Percentiles rank a stretch among this genome's conserved stretches.
Conservation (phyloP, 2,113 vertebrate genomes). For the Hydrolagus affinis region DNA sequence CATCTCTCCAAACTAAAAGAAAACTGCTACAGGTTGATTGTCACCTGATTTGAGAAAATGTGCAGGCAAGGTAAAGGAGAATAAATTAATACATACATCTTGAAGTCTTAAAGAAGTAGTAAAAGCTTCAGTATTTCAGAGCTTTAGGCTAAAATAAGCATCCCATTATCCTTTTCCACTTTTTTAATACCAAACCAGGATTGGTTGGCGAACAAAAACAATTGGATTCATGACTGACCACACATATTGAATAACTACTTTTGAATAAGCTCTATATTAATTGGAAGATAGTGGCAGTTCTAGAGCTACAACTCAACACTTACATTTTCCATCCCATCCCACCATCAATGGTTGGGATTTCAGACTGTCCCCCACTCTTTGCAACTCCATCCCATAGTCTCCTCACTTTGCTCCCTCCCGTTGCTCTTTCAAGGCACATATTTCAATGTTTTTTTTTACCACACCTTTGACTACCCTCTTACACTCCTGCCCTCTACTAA, state of each 20-base stretch:
- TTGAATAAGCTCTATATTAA: background rate
- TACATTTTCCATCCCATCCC: slow-evolving; percentile 33
- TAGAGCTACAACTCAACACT: slow-evolving; percentile 33
- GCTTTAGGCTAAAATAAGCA: background rate
- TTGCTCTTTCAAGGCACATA: too few relatives aligned
- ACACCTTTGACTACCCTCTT: too few relatives aligned
- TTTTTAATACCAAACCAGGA: background rate
- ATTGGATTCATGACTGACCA: background rate
- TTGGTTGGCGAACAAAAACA: background rate
- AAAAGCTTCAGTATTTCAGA: background rate
- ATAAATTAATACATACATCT: background rate
- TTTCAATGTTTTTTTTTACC: too few relatives aligned
- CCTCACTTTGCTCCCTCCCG: too few relatives aligned
- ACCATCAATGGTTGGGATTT: too few relatives aligned
- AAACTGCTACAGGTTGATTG: background rate
- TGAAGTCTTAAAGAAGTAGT: background rate
- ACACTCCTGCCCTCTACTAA: too few relatives aligned
- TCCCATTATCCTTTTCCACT: background rate
- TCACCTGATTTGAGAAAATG: background rate
- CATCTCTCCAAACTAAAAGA: background rate
- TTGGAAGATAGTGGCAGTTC: background rate
- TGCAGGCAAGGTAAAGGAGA: background rate
- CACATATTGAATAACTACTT: background rate
- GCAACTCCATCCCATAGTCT: too few relatives aligned
- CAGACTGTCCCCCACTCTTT: too few relatives aligned